Percentiles rank a stretch among this genome's conserved stretches.
Evolutionary conservation across 2,888 invertebrate genomes (phyloP).

Genomic region (Micoletzkya japonica): DNA sequence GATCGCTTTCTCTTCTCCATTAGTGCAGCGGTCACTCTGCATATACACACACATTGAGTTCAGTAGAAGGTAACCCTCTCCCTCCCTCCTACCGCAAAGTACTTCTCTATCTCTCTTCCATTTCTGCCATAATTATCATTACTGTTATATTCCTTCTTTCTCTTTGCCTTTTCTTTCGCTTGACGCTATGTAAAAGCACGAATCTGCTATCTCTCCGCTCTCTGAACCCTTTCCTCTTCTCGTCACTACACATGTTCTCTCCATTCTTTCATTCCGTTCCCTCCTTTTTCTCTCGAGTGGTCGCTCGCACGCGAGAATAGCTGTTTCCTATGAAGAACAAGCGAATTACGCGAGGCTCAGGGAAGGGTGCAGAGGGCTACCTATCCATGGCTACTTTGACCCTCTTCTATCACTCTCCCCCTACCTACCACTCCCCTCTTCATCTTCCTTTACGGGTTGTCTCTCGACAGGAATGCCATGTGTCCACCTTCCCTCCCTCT

Average conservation of each 20-base stretch:
- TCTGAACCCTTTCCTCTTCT: background rate
- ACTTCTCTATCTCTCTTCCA: background rate
- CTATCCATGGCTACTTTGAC: too few species aligned
- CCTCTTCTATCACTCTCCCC: too few species aligned
- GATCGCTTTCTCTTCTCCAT: background rate
- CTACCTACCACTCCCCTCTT: too few species aligned
- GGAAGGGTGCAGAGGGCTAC: constrained; percentile 1
- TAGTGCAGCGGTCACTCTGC: background rate
- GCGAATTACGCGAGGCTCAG: too few species aligned
- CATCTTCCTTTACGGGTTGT: too few species aligned
- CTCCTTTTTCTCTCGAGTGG: background rate
- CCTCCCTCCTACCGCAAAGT: background rate
- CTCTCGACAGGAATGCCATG: too few species aligned
- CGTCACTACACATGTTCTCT: background rate
- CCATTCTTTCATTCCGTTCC: background rate
- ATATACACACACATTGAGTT: background rate
- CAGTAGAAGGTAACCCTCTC: background rate
- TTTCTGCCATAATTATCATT: background rate
- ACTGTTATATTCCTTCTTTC: background rate
- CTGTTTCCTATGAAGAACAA: too few species aligned
- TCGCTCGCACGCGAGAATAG: too few species aligned
- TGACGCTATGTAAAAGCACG: background rate
- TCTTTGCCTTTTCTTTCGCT: background rate
- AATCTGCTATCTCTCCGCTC: background rate
- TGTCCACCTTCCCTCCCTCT: too few species aligned